These are phyloP conservation scores for Hydropotes inermis DNA, from an alignment of 2,113 vertebrate species.

Conservation along the genomic window DNA sequence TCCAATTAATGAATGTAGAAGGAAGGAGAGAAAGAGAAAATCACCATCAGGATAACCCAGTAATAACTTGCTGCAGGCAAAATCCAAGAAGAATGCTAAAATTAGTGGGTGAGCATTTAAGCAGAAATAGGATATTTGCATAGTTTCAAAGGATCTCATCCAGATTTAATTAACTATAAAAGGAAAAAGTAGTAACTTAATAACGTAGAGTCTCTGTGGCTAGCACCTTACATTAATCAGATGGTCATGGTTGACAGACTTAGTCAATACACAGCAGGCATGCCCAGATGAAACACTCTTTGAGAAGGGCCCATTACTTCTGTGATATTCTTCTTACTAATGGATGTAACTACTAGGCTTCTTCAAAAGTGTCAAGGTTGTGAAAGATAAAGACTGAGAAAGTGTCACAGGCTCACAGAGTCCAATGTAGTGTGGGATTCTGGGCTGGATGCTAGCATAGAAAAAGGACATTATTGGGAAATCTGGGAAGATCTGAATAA, in stretches of 20 bases:
- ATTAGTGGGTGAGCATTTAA: not conserved
- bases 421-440: not conserved
- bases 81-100: not conserved
- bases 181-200: not conserved
- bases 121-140: not conserved
- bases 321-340: not conserved
- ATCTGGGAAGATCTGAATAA: not conserved
- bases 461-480: not conserved
- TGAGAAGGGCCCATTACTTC: not conserved
- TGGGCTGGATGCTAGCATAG: not conserved
- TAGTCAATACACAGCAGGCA: rapidly evolving
- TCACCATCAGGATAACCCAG: not conserved
- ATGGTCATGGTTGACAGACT: not conserved
- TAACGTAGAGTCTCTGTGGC: not conserved
- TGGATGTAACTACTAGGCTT: not conserved
- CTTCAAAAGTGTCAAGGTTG: not conserved
- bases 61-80: not conserved
- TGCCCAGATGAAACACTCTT: too few relatives aligned
- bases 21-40: not conserved
- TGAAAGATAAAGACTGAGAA: not conserved
- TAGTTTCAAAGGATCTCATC: not conserved
- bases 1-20: not conserved
- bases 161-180: not conserved
- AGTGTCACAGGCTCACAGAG: not conserved
- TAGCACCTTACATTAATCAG: not conserved